phyloP scores from a whole-genome alignment of 2,888 invertebrate species.

The Perizoma affinitatum region DNA sequence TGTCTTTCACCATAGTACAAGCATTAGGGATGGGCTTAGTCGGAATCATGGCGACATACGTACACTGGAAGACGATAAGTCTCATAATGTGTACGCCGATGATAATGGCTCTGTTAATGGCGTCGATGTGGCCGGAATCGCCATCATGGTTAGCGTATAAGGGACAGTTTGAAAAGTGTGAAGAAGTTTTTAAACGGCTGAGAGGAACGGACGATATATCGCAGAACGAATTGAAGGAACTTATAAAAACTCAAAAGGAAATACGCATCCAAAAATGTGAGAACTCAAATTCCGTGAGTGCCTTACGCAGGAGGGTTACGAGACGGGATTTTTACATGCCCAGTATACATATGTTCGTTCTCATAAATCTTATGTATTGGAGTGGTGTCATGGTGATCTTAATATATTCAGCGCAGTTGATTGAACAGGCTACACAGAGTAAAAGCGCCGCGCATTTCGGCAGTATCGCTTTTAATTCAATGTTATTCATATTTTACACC shows the following conservation, averaged over 20 bases:
- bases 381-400: constrained; percentile 31
- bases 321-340: constrained; percentile 31
- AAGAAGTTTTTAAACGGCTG: constrained; percentile 27
- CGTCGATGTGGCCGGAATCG: constrained; percentile 33
- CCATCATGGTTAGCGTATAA: constrained; percentile 34
- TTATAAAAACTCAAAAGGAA: constrained; percentile 21
- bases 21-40: constrained; percentile 25
- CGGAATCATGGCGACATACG: constrained; percentile 9
- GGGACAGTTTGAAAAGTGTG: constrained; percentile 26
- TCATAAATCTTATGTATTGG: constrained; percentile 30
- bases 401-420: constrained; percentile 30
- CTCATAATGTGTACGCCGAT: constrained; percentile 16
- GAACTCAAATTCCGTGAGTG: background rate
- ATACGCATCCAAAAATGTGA: background rate
- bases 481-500: constrained; percentile 20
- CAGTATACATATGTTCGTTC: constrained; percentile 27
- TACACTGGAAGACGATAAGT: constrained; percentile 23
- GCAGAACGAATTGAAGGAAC: constrained; percentile 18
- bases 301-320: constrained; percentile 5
- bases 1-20: constrained; percentile 29
- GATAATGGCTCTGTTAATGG: constrained; percentile 15
- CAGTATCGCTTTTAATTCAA: constrained; percentile 21
- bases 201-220: constrained; percentile 25
- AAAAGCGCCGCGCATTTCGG: constrained; percentile 25
- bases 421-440: constrained; percentile 23